Percentiles rank a stretch among this genome's conserved stretches.
phyloP scores from a whole-genome alignment of 2,113 vertebrate genomes.

The Larimichthys crocea region DNA sequence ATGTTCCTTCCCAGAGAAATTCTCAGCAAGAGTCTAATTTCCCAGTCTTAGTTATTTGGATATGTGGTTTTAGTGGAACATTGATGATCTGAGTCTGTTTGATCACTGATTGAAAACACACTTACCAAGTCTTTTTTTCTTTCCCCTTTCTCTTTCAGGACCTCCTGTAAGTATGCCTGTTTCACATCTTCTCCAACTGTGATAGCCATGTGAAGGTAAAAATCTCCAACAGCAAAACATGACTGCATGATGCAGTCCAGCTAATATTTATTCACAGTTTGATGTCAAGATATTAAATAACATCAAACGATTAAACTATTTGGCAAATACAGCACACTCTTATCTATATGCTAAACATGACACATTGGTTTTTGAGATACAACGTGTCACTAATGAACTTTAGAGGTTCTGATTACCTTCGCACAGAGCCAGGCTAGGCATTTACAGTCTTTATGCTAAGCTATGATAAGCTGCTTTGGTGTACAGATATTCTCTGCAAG shows the following conservation, averaged over 20 bases:
- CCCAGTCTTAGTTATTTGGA: conserved; percentile 19
- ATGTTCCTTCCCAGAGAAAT: not conserved
- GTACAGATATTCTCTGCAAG: not conserved
- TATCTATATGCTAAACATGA: not conserved
- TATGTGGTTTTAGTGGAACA: conserved; percentile 55
- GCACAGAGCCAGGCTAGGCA: not conserved
- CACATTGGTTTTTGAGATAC: too few species aligned
- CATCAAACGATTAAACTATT: conserved; percentile 4
- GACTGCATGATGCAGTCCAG: not conserved
- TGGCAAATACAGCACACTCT: not conserved
- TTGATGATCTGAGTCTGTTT: conserved; percentile 53
- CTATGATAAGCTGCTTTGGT: not conserved
- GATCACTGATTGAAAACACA: conserved; percentile 55
- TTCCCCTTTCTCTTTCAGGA: conserved; percentile 85
- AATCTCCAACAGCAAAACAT: not conserved
- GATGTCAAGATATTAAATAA: not conserved
- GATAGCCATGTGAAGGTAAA: conserved; percentile 70
- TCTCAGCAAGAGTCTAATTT: conserved; percentile 26
- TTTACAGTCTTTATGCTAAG: not conserved
- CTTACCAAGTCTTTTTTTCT: conserved; percentile 49
- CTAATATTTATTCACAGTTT: not conserved
- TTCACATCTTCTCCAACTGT: conserved; percentile 65
- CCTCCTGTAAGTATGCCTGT: conserved; percentile 95
- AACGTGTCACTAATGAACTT: too few species aligned
- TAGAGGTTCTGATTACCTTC: not conserved